A percentile compares a stretch with the other conserved stretches of the same genome.
These are phyloP conservation scores for Cephus cinctus DNA, from an alignment of 1,140 invertebrate species.

Conservation along the genomic window DNA sequence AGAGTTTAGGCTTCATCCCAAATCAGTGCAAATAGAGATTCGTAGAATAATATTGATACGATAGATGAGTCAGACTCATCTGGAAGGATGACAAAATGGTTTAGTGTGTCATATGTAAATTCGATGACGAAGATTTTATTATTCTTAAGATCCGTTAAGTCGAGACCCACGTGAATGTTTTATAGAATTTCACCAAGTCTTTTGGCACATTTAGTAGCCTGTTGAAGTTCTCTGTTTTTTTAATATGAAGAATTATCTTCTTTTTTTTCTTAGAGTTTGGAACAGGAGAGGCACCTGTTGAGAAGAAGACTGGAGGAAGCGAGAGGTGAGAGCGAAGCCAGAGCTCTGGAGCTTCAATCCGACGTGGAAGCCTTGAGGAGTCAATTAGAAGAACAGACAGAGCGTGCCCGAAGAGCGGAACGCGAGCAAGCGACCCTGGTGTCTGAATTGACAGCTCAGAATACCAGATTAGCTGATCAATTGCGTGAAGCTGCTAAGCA, in stretches of 20 bases:
- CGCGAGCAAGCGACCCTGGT: conserved; percentile 76
- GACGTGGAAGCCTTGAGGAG: conserved; percentile 77
- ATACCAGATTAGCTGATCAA: conserved; percentile 82
- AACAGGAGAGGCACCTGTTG: conserved; percentile 89
- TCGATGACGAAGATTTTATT: too few relatives aligned
- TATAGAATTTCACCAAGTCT: too few relatives aligned
- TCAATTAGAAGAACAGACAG: conserved; percentile 68
- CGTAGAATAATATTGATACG: too few relatives aligned
- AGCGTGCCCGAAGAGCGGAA: conserved; percentile 71
- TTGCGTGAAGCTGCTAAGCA: conserved; percentile 79
- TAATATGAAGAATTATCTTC: conserved; percentile 3
- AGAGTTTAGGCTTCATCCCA: too few relatives aligned
- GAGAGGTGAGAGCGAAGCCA: conserved; percentile 87
- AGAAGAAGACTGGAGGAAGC: conserved; percentile 79
- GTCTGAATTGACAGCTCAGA: conserved; percentile 85
- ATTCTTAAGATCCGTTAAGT: too few relatives aligned
- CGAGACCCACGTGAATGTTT: too few relatives aligned
- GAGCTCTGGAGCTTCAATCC: conserved; percentile 80
- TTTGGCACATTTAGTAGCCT: too few relatives aligned
- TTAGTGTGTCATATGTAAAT: too few relatives aligned
- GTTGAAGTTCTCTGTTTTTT: too few relatives aligned
- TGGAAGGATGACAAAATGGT: too few relatives aligned
- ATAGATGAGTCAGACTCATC: too few relatives aligned
- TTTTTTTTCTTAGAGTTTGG: conserved; percentile 71
- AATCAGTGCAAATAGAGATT: too few relatives aligned